Evolutionary conservation across 2,113 vertebrate species (phyloP).

Genomic region (Larimichthys polyactis): DNA sequence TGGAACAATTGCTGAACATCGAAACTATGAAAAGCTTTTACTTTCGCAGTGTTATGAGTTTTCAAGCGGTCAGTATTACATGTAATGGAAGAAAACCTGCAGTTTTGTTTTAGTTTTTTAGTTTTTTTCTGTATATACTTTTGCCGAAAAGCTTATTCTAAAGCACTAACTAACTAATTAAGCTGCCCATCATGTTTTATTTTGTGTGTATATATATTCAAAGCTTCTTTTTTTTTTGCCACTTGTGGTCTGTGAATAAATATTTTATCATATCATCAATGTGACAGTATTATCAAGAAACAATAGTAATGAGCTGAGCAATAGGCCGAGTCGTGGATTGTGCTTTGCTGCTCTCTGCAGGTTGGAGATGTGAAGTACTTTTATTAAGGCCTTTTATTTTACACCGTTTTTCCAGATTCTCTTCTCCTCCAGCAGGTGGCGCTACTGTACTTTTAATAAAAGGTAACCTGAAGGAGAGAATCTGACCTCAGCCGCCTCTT

Average conservation of each 20-base stretch:
- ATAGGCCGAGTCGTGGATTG: not conserved
- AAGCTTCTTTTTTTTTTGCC: not conserved
- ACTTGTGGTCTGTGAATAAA: conserved; percentile 9
- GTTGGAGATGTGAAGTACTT: conserved; percentile 9
- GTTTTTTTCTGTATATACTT: not conserved
- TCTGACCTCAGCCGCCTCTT: not conserved
- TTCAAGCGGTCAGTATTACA: conserved; percentile 1
- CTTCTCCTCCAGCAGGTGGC: conserved; percentile 9
- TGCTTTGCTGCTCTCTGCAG: conserved; percentile 41
- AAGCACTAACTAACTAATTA: not conserved
- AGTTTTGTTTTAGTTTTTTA: fast-evolving
- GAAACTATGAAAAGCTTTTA: conserved; percentile 11
- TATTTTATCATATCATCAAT: not conserved
- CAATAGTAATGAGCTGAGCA: too few relatives aligned
- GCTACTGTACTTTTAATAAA: not conserved
- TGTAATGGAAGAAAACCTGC: conserved; percentile 4
- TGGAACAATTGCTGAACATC: not conserved
- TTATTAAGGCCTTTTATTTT: not conserved
- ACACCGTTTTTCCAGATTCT: too few relatives aligned
- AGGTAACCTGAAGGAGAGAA: not conserved
- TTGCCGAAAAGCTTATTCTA: not conserved
- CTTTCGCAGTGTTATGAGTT: not conserved
- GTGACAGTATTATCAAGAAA: not conserved
- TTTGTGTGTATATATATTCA: not conserved
- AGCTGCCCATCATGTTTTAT: not conserved